A percentile compares a stretch with the other conserved stretches of the same genome.
phyloP scores from a whole-genome alignment of 2,113 vertebrate species.

The Mormoops blainvillei region DNA sequence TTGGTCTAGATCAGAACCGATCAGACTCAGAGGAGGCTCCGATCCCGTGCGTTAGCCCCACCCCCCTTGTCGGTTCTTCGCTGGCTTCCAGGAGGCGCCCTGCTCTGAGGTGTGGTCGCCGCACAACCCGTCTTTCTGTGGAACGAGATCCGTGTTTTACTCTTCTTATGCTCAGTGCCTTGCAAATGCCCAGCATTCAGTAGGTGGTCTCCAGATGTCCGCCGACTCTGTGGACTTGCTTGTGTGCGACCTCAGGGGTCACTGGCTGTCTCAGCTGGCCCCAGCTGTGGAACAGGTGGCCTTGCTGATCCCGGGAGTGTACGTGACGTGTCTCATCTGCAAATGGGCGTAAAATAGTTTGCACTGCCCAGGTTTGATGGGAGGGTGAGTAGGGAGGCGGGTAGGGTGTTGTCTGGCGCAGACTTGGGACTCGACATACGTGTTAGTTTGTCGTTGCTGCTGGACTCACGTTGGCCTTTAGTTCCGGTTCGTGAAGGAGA shows the following conservation, averaged over 20 bases:
- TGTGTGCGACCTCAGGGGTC: rapidly evolving
- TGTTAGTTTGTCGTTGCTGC: background rate
- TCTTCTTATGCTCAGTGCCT: rapidly evolving
- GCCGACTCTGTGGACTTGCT: background rate
- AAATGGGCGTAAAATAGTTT: background rate
- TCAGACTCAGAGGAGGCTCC: background rate
- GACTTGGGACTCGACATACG: background rate
- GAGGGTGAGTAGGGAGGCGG: background rate
- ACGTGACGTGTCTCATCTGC: no score
- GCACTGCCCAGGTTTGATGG: background rate
- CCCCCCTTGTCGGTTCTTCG: no score
- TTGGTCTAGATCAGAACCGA: background rate
- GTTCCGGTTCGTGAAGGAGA: background rate
- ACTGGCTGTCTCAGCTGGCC: rapidly evolving
- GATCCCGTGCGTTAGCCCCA: no score
- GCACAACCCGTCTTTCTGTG: rapidly evolving
- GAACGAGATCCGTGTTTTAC: rapidly evolving
- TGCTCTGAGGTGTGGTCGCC: background rate
- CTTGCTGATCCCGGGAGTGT: rapidly evolving
- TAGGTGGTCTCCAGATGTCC: no score
- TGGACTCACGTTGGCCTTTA: background rate
- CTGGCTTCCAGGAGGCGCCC: no score
- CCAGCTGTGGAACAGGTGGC: rapidly evolving
- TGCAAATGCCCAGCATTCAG: rapidly evolving
- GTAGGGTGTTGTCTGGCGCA: background rate